phyloP scores from a whole-genome alignment of 2,797 vertebrate species.

The Varecia variegata region DNA sequence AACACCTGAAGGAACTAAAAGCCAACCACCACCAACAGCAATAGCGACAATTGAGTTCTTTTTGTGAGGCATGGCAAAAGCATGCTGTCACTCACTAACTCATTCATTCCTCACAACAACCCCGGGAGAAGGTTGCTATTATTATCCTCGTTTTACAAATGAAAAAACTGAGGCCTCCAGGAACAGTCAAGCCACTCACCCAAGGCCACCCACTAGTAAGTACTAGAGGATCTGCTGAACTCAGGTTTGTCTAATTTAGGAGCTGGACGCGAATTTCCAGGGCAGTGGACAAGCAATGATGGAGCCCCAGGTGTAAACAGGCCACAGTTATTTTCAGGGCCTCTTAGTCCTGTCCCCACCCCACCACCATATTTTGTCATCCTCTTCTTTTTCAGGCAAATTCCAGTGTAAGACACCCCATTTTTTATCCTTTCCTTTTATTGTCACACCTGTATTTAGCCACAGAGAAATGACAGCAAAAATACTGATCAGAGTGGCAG shows the following conservation, averaged over 20 bases:
- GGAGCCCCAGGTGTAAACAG: not conserved
- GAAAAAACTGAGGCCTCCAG: not conserved
- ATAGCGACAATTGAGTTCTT: not conserved
- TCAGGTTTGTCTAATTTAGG: not conserved
- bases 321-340: not conserved
- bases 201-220: not conserved
- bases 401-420: not conserved
- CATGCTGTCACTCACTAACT: not conserved
- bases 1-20: not conserved
- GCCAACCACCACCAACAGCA: not conserved
- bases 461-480: not conserved
- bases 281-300: not conserved
- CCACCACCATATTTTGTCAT: not conserved
- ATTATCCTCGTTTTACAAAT: not conserved
- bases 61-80: not conserved
- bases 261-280: not conserved
- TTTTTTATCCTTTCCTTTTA: not conserved
- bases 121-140: not conserved
- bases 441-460: not conserved
- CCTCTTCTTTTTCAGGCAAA: not conserved
- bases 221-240: not conserved
- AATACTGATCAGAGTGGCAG: not conserved
- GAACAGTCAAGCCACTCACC: not conserved
- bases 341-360: not conserved
- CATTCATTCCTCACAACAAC: not conserved